phyloP scores from a whole-genome alignment of 2,113 vertebrate species.

The Sebastes fasciatus region DNA sequence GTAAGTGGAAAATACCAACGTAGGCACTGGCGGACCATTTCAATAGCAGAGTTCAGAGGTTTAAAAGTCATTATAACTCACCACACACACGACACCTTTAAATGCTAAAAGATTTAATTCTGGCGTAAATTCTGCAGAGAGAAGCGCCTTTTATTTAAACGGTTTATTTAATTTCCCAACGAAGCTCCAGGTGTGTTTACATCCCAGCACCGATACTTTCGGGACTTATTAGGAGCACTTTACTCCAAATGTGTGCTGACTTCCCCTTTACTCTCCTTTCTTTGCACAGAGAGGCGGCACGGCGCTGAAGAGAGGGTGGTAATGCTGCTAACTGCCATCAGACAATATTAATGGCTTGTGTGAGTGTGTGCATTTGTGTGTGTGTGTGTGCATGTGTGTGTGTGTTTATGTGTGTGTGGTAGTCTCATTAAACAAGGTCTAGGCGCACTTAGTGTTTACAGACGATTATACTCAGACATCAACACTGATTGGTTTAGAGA shows the following conservation, averaged over 20 bases:
- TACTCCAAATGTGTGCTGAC: constrained; percentile 21
- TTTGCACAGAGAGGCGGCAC: constrained; percentile 9
- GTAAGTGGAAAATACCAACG: no score
- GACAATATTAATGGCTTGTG: constrained; percentile 45
- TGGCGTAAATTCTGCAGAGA: not conserved
- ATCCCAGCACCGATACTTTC: not conserved
- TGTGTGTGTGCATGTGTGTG: constrained; percentile 13
- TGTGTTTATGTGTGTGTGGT: constrained; percentile 14
- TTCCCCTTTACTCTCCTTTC: constrained; percentile 27
- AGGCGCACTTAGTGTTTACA: constrained; percentile 66
- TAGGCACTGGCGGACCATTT: no score
- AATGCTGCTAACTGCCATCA: constrained; percentile 41
- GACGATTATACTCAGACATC: constrained; percentile 67
- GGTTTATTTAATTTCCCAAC: not conserved
- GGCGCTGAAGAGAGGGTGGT: constrained; percentile 4
- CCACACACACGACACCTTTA: not conserved
- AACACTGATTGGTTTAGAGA: constrained; percentile 67
- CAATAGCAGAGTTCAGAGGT: no score
- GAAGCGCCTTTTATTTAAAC: not conserved
- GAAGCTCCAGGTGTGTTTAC: constrained; percentile 29
- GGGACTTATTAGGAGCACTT: constrained; percentile 31
- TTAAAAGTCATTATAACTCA: not conserved
- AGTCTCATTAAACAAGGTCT: constrained; percentile 64
- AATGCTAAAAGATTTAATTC: not conserved
- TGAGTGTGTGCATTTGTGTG: constrained; percentile 12